Percentiles rank a stretch among this genome's conserved stretches.
phyloP scores from a whole-genome alignment of 2,113 vertebrate species.

The Aptenodytes forsteri region DNA sequence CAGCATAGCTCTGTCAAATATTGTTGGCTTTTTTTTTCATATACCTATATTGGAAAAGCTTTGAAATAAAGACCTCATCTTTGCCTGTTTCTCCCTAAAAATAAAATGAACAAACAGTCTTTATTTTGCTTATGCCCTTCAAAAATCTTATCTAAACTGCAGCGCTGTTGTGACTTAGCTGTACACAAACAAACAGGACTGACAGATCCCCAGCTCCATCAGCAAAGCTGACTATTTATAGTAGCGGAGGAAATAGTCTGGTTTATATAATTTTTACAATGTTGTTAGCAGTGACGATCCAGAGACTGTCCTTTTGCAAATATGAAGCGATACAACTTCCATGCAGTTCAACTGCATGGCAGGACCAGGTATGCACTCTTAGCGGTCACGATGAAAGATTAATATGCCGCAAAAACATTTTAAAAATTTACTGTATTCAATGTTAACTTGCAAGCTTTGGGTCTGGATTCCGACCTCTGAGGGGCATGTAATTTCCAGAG shows the following conservation, averaged over 20 bases:
- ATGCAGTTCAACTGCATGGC: rapidly evolving
- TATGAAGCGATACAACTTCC: background rate
- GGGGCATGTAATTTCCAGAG: background rate
- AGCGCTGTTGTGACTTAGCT: background rate
- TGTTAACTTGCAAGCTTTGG: background rate
- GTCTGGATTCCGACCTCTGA: background rate
- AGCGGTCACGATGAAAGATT: background rate
- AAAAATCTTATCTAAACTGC: background rate
- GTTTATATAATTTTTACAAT: background rate
- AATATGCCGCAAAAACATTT: background rate
- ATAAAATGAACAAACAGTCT: background rate
- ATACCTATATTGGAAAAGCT: background rate
- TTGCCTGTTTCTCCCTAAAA: background rate
- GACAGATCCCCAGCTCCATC: background rate
- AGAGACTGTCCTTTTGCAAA: background rate
- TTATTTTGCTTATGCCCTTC: background rate
- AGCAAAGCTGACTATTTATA: background rate
- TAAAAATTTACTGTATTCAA: background rate
- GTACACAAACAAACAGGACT: background rate
- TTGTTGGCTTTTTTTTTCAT: background rate
- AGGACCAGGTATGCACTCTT: background rate
- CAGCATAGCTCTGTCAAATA: background rate
- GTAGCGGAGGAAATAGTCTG: background rate
- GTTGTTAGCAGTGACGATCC: background rate
- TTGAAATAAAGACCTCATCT: background rate